Base-by-base conservation (phyloP, 1,140 invertebrate species). In the Pachyrhynchus sulphureomaculatus region DNA sequence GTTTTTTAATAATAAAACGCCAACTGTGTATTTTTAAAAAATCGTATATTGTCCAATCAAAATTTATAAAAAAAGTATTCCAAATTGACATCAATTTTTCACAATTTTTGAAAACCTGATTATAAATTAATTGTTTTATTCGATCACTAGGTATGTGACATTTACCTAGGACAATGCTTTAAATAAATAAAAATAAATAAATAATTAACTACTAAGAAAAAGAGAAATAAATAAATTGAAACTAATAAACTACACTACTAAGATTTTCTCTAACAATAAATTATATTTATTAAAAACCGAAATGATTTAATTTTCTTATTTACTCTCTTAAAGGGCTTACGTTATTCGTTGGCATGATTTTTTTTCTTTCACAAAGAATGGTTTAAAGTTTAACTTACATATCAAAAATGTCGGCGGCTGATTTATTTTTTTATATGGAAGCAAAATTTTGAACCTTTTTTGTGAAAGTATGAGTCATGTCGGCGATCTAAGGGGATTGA, bases 91-190 rank as follows among this genome's bases (percentile, higher is more conserved):
- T 21, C 20, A 18, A 45, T 10, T 44, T 18, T 24, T 41, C 36
- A 56, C 10, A 29, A 13, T 42, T 23, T 32, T 56, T 56, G 37
- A 24, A 45, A 53, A 58, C 59, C 55, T 58, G 32, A 8, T 57
- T 34, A 29, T 26, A 26, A 26, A 26, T 4, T 4, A 29, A 29
- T 9, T 36, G 34, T 42, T 13, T 9, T n/a, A 37, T 29, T 6
- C 1, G 33, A 67, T 67, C 70, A 72, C 68, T 47, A 49, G 55
- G 67, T 39, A 52, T 73, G 73, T 74, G 73, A 75, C 73, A 75
- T 75, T 65, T 75, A 75, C 73, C 73, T 73, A 75, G 73, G 69
- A 49, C 68, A 74, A 71, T 73, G 71, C 70, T 64, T 62, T 64
- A 66, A 71, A 68, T 69, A 72, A 65, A 68, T 67, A 65, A 62